phyloP scores from a whole-genome alignment of 2,797 vertebrate genomes.

The Cercopithecus mitis region DNA sequence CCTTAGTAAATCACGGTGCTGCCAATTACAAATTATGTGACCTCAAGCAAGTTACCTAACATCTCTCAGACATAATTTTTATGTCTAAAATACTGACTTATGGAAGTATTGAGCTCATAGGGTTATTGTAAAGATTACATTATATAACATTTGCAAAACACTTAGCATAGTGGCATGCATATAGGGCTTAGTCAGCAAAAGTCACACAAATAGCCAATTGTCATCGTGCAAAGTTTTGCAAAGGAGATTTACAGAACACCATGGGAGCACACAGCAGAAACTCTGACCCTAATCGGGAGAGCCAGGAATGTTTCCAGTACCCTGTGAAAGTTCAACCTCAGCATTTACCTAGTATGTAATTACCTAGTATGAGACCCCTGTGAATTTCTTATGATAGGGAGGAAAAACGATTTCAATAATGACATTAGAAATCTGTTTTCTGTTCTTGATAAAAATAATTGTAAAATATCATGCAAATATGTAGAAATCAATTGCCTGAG shows the following conservation, averaged over 20 bases:
- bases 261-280: neutral
- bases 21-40: neutral
- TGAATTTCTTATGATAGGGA: neutral
- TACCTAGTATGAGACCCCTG: neutral
- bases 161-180: neutral
- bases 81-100: conserved; percentile 13
- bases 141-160: neutral
- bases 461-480: neutral
- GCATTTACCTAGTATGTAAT: neutral
- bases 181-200: neutral
- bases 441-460: neutral
- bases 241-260: neutral
- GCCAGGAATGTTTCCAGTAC: fast-evolving
- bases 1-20: neutral
- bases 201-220: neutral
- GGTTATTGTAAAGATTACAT: neutral
- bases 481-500: neutral
- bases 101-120: neutral
- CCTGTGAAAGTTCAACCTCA: neutral
- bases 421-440: neutral
- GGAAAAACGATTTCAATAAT: neutral
- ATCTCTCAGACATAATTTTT: neutral
- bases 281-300: neutral
- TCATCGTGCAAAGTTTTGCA: neutral
- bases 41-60: neutral